A percentile compares a stretch with the other conserved stretches of the same genome.
These are phyloP conservation scores for Zaprionus gabonicus DNA, from an alignment of 1,140 invertebrate genomes.

Conservation along the genomic window DNA sequence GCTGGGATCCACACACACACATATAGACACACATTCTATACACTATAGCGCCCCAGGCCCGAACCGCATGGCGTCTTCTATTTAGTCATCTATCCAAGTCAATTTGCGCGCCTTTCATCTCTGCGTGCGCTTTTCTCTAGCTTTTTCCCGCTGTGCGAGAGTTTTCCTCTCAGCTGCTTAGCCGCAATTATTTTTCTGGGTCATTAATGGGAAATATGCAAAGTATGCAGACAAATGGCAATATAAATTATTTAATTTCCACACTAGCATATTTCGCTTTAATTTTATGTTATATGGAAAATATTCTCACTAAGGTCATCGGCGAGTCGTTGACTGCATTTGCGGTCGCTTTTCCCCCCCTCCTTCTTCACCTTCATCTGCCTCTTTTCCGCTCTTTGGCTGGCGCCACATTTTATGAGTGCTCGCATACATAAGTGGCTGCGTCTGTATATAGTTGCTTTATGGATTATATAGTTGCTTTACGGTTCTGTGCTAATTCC, in stretches of 20 bases:
- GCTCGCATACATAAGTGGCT: slow-evolving; percentile 40
- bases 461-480: slow-evolving; percentile 7
- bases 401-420: slow-evolving; percentile 74
- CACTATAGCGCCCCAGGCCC: slow-evolving; percentile 11
- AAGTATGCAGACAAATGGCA: slow-evolving; percentile 73
- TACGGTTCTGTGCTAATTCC: too few relatives aligned
- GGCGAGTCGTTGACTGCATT: slow-evolving; percentile 67
- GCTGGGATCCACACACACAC: slow-evolving; percentile 1
- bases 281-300: slow-evolving; percentile 60
- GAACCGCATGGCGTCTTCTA: slow-evolving; percentile 42
- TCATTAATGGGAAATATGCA: slow-evolving; percentile 73
- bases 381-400: slow-evolving; percentile 10
- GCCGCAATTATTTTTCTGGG: slow-evolving; percentile 60
- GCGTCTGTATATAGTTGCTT: not conserved
- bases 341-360: slow-evolving; percentile 29
- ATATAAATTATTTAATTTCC: slow-evolving; percentile 74
- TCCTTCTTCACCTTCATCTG: not conserved
- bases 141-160: not conserved
- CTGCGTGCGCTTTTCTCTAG: slow-evolving; percentile 21
- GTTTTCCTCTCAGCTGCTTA: slow-evolving; percentile 32
- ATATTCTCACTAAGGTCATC: slow-evolving; percentile 53
- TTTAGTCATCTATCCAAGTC: slow-evolving; percentile 59
- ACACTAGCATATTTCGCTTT: slow-evolving; percentile 52
- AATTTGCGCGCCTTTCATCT: slow-evolving; percentile 62
- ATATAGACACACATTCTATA: not conserved